Evolutionary conservation across 53 echinoderm and acorn worm species (phyloP), one percentile per base, ranked within the genome.

Genomic region (Echinometra lucunter): DNA sequence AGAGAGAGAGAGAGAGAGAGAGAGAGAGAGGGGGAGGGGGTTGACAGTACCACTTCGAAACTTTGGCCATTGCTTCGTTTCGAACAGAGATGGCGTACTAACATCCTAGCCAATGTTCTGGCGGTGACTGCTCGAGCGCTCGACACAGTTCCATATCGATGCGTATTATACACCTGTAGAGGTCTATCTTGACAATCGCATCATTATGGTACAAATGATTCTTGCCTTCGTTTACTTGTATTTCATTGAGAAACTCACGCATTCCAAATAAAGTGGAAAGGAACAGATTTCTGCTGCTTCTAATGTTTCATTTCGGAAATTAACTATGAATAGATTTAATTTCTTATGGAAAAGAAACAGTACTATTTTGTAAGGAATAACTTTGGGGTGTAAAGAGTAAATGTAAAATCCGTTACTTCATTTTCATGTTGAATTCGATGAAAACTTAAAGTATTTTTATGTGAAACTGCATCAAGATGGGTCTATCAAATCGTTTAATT

Each of bases 61-160:
- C 19, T 40, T 45, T 85, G 28, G 30, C 7, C 49, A 25, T 9
- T 13, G n/a, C 19, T 49, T 85, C 28, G 49, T n/a, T 82, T 49
- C 49, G 85, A 49, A 85, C 85, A 49, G n/a, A 85, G 85, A 85
- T 85, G 85, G 85, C 85, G 85, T 85, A n/a, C 10, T 85, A 27
- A 45, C 85, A 28, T 30, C 49, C 85, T 3, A 10, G 7, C 49
- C 3, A 47, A 30, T 3, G 85, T 2, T 11, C 53, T 27, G 85
- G 3, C 28, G 85, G 30, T 19, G 49, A n/a, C 49, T n/a, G n/a
- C n/a, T 30, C 34, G 8, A 2, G 1, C 15, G 32, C 34, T 32
- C 6, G 27, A 74, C 42, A 42, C 40, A 69, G 10, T 69, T n/a
- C n/a, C 28, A 69, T 69, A 69, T 69, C 69, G 10, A 69, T 69